Base-by-base conservation (phyloP, 2,797 vertebrate genomes). In the Hylomyscus alleni region DNA sequence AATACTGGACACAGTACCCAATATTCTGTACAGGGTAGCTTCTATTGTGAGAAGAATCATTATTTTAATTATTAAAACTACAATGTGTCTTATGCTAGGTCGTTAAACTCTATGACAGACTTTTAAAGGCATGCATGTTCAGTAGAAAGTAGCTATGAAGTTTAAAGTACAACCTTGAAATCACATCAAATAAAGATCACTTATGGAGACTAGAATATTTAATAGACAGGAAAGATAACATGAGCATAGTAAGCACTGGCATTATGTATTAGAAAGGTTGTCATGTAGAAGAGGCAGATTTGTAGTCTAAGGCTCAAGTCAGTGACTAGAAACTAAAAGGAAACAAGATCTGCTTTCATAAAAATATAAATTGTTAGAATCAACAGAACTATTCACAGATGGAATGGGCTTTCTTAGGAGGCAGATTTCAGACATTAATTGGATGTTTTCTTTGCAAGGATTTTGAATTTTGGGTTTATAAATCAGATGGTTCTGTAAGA, bases 181-280 rank as follows among this genome's bases (percentile, higher is more conserved):
- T 69, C 40, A 80, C 15, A 90, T 81, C 75, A 78, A 89, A 86
- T 78, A 94, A 91, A 69, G 44, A 95, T 85, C 58, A 87, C 9
- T 91, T 90, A 89, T 44, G 52, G 54, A 73, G 96, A 94, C 76
- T 17, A 54, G 65, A 17, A 69, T 47, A 54, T 92, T 93, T 93
- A 92, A 89, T 9, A 2, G 37, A 10, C 50, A 96, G 62, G 84
- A 96, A 95, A 93, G 56, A 95, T 58, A 82, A 94, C 56, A 87
- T 86, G 14, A 83, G 75, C 86, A 86, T 34, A 94, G 50, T 37
- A 91, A 52, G 91, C 92, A 81, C 82, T 93, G 92, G 91, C 89
- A 93, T 44, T 83, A 84, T 22, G 87, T 89, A 93, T 89, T 91
- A 97, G 82, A 93, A 96, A 92, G 44, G 24, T 75, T 97, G 86